Conservation (phyloP, 2,113 vertebrate genomes). For the Tragelaphus imberbis region DNA sequence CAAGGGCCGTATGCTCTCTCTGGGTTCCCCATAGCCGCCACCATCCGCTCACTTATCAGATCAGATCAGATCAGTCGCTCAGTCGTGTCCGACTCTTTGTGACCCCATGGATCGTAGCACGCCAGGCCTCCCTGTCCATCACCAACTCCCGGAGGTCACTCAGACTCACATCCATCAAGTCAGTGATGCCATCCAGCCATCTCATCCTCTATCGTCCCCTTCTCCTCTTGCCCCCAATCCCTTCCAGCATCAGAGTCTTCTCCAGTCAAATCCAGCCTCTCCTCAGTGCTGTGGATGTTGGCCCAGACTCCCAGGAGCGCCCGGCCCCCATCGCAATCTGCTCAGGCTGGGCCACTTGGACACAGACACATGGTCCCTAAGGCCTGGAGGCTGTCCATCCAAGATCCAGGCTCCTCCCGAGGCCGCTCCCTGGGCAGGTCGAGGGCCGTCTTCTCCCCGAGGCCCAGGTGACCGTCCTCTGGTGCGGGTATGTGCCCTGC, state of each 20-base stretch:
- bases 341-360: background rate
- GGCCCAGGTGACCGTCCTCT: fast-evolving
- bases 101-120: too few species aligned
- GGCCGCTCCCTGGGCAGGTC: background rate
- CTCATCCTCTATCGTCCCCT: too few species aligned
- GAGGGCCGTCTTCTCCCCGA: background rate
- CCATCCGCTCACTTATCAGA: background rate
- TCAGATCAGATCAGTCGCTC: too few species aligned
- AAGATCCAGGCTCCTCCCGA: background rate
- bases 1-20: background rate
- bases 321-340: fast-evolving
- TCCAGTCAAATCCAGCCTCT: background rate
- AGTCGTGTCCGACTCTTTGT: too few species aligned
- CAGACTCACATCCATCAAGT: too few species aligned
- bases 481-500: background rate
- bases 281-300: too few species aligned
- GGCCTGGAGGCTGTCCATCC: background rate
- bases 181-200: too few species aligned
- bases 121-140: too few species aligned
- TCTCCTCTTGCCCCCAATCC: too few species aligned
- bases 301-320: background rate
- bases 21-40: background rate
- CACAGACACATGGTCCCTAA: background rate
- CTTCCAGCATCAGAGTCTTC: too few species aligned
- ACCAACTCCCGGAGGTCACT: too few species aligned